Conservation (phyloP, 2,113 vertebrate genomes). For the Hyaena hyaena region DNA sequence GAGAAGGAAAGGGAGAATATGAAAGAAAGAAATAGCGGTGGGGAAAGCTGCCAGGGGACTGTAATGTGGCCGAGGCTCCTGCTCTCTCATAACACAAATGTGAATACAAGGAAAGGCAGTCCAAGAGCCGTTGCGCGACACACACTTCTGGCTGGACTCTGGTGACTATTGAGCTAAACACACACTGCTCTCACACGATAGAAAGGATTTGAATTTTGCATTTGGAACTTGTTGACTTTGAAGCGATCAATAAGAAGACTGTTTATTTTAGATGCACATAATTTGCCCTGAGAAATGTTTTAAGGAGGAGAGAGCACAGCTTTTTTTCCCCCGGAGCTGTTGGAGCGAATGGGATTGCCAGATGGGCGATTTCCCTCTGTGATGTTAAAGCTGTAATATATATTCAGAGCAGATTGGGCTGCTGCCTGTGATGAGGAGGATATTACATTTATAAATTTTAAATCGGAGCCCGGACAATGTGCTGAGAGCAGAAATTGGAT, state of each 20-base stretch:
- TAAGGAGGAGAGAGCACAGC: slow-evolving; percentile 85
- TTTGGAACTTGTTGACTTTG: slow-evolving; percentile 92
- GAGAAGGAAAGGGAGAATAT: slow-evolving; percentile 67
- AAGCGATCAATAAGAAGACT: slow-evolving; percentile 88
- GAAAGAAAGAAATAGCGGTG: slow-evolving; percentile 75
- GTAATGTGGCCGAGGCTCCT: slow-evolving; percentile 72
- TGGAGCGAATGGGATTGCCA: slow-evolving; percentile 93
- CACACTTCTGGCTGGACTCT: slow-evolving; percentile 80
- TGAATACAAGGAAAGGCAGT: slow-evolving; percentile 81
- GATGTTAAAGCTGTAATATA: slow-evolving; percentile 95
- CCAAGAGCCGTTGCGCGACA: slow-evolving; percentile 74
- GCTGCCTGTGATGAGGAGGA: slow-evolving; percentile 92
- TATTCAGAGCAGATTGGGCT: slow-evolving; percentile 95
- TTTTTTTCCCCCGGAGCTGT: slow-evolving; percentile 87
- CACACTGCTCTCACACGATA: slow-evolving; percentile 77
- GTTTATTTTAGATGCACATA: slow-evolving; percentile 93
- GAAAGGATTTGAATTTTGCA: slow-evolving; percentile 86
- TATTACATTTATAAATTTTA: slow-evolving; percentile 95
- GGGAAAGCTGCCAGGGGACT: slow-evolving; percentile 77
- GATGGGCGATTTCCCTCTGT: slow-evolving; percentile 93
- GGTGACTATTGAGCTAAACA: slow-evolving; percentile 84
- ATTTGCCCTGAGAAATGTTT: slow-evolving; percentile 92
- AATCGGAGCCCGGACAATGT: slow-evolving; percentile 90
- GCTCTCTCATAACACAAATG: slow-evolving; percentile 83
- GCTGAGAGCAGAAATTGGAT: slow-evolving; percentile 89